Conservation (phyloP, 2,797 vertebrate species). For the Tympanoctomys barrerae region DNA sequence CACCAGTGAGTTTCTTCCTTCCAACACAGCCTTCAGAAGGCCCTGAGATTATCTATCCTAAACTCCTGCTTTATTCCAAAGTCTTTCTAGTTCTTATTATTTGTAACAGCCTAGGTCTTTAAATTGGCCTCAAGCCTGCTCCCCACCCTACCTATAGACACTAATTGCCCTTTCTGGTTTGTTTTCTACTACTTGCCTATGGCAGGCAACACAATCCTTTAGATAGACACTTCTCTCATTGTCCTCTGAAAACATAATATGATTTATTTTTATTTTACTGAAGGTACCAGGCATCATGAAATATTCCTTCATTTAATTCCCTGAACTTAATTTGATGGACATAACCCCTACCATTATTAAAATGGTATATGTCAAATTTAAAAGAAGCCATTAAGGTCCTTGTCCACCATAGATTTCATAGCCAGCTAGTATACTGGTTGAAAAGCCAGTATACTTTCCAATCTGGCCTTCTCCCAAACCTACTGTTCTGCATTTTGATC, state of each 20-base stretch:
- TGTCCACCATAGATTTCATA: background rate
- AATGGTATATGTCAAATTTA: background rate
- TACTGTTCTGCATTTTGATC: background rate
- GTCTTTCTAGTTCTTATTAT: background rate
- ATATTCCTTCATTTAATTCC: constrained; percentile 20
- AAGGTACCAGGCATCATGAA: constrained; percentile 11
- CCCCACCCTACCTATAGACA: background rate
- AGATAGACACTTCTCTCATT: background rate
- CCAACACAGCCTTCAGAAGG: background rate
- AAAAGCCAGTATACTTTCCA: background rate
- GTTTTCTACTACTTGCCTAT: constrained; percentile 27
- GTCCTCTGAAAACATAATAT: background rate
- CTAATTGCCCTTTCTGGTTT: background rate
- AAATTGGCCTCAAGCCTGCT: constrained; percentile 24
- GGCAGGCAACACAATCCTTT: constrained; percentile 20
- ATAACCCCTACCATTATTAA: background rate
- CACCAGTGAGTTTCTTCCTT: background rate
- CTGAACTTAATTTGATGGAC: background rate
- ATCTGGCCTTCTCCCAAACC: background rate
- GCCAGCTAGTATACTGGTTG: background rate
- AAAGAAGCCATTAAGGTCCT: background rate
- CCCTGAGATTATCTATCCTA: background rate
- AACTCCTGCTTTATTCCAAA: background rate
- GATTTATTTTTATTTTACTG: constrained; percentile 18
- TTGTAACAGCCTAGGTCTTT: constrained; percentile 13